Percentiles rank a stretch among this genome's conserved stretches.
These are phyloP conservation scores for Macaria notata DNA, from an alignment of 2,888 invertebrate species.

Conservation along the genomic window DNA sequence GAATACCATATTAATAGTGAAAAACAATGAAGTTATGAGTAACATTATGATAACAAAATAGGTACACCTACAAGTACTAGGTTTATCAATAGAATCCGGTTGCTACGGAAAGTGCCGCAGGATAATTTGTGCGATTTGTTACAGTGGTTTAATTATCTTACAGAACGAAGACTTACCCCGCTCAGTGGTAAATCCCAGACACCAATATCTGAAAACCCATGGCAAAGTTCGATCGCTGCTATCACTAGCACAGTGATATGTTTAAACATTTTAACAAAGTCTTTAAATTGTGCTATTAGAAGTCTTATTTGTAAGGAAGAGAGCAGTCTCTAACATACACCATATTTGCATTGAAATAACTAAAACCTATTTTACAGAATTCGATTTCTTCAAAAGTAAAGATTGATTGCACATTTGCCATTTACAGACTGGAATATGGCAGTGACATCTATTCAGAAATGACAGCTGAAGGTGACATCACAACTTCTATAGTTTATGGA, in stretches of 20 bases:
- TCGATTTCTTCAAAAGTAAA: slow-evolving; percentile 9
- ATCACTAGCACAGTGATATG: slow-evolving; percentile 55
- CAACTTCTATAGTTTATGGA: neutral
- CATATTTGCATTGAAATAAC: slow-evolving; percentile 8
- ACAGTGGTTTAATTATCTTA: too few relatives aligned
- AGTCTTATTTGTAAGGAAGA: slow-evolving; percentile 8
- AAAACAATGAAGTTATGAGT: too few relatives aligned
- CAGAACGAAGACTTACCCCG: slow-evolving; percentile 60
- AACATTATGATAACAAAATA: too few relatives aligned
- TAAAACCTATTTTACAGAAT: slow-evolving; percentile 9
- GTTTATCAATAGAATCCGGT: too few relatives aligned
- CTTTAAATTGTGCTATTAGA: slow-evolving; percentile 2
- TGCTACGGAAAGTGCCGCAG: too few relatives aligned
- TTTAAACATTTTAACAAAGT: slow-evolving; percentile 53
- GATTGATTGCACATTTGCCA: neutral
- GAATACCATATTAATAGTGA: too few relatives aligned
- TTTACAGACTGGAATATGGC: neutral
- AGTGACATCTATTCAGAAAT: neutral
- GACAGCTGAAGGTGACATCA: neutral
- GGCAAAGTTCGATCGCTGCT: slow-evolving; percentile 53
- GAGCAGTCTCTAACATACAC: neutral
- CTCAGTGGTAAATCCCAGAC: slow-evolving; percentile 85
- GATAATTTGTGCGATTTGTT: too few relatives aligned
- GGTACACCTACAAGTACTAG: too few relatives aligned
- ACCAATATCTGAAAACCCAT: slow-evolving; percentile 84